These are phyloP conservation scores for Arctopsyche grandis DNA, from an alignment of 1,140 invertebrate species.

Conservation along the genomic window DNA sequence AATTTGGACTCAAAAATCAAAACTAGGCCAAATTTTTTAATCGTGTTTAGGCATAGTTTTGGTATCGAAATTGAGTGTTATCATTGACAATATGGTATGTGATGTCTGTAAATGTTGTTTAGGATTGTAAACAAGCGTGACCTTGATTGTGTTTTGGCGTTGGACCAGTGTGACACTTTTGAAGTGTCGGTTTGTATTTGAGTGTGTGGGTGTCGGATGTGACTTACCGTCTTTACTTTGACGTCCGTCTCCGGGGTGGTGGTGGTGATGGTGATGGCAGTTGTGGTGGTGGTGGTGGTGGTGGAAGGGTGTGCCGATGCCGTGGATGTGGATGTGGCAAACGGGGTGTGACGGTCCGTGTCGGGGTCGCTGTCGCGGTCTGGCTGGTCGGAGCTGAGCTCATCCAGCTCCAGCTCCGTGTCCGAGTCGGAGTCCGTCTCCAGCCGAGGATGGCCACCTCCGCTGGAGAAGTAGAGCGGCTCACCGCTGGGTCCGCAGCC, in stretches of 20 bases:
- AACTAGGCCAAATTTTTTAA: no score
- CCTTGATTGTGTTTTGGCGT: no score
- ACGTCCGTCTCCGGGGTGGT: slow-evolving; percentile 39
- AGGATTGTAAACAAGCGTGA: no score
- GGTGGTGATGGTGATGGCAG: neutral
- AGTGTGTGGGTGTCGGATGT: no score
- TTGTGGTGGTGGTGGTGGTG: neutral
- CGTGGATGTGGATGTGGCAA: neutral
- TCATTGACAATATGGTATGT: no score
- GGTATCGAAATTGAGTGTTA: no score
- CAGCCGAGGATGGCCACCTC: neutral
- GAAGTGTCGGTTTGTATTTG: no score
- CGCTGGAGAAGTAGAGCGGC: slow-evolving; percentile 35
- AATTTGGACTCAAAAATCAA: no score
- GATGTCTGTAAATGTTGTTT: no score
- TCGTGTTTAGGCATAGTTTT: no score
- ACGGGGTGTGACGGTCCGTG: slow-evolving; percentile 22
- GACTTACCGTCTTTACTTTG: slow-evolving; percentile 53
- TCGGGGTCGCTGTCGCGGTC: slow-evolving; percentile 35
- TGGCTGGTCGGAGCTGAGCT: slow-evolving; percentile 47
- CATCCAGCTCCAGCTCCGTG: neutral
- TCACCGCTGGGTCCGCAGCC: neutral
- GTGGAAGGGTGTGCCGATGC: neutral
- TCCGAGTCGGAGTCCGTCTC: neutral
- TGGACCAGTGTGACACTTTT: no score